Evolutionary conservation across 2,113 vertebrate species (phyloP), one percentile per base, ranked within the genome.

Genomic region (Alces alces): DNA sequence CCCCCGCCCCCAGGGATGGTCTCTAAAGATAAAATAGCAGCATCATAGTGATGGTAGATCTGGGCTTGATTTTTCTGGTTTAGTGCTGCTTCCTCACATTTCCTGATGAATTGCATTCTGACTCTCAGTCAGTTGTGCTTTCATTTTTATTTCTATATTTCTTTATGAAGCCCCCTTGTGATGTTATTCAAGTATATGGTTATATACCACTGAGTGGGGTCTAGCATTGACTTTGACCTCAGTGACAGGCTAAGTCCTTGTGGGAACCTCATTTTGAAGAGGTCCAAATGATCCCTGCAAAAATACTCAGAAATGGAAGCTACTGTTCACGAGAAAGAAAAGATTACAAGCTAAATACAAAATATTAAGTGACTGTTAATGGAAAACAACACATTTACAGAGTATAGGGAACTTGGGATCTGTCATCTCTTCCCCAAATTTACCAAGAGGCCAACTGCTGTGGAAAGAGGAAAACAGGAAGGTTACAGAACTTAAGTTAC

Each of bases 181-280:
- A 84, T 39, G 36, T 60, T 70, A 21, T n/a, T 94, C 23, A 57
- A 47, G n/a, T 55, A 27, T 13, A 36, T 82, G 45, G 23, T 86
- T 55, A 66, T 50, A 54, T 60, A 39, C 7, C 10, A 50, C 0
- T 28, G 28, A 55, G 21, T 88, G 36, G 43, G 36, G 5, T 43
- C 60, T 89, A 78, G 17, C 54, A 5, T 39, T 86, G 30, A 79
- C 30, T 84, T 36, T 94, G 66, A 64, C 14, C 33, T 89, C 5
- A 12, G 5, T 25, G 16, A 17, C 11, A 47, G 43, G 80, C 39
- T 70, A 23, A 80, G 16, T 88, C 43, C 83, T 86, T 36, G 28
- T 76, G 61, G 30, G n/a, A 87, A 58, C 9, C 7, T 14, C 5
- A 17, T 45, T 92, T 91, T 85, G 91, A 94, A 94, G 27, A 85